Percentiles rank a stretch among this genome's conserved stretches.
phyloP scores from a whole-genome alignment of 2,888 invertebrate genomes.

The Sesamia inferens region DNA sequence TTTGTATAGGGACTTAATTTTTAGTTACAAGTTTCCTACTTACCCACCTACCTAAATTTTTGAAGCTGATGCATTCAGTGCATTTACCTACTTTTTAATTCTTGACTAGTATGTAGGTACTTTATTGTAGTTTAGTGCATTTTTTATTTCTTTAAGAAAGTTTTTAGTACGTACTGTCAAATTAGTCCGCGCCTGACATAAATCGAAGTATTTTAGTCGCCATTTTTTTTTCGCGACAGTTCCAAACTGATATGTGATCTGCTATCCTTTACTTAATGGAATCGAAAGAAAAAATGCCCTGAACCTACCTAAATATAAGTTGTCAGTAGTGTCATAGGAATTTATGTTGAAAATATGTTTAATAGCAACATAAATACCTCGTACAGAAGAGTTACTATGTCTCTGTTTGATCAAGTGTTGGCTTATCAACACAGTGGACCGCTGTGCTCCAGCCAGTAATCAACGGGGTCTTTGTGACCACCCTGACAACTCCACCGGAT shows the following conservation, averaged over 20 bases:
- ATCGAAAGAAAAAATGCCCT: too few relatives aligned
- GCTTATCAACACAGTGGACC: slow-evolving; percentile 79
- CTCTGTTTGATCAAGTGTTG: slow-evolving; percentile 87
- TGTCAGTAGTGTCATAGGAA: slow-evolving; percentile 5
- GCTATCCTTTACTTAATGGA: too few relatives aligned
- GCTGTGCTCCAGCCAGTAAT: slow-evolving; percentile 71
- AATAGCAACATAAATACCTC: slow-evolving; percentile 36
- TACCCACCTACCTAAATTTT: background rate
- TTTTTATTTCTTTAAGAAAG: too few relatives aligned
- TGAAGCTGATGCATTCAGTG: background rate
- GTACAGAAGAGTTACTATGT: slow-evolving; percentile 61
- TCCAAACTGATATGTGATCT: too few relatives aligned
- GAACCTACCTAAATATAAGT: background rate
- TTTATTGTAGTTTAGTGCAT: too few relatives aligned
- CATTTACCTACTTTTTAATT: background rate
- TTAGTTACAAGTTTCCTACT: background rate
- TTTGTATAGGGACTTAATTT: too few relatives aligned
- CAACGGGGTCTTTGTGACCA: slow-evolving; percentile 77
- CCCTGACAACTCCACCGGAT: slow-evolving; percentile 80
- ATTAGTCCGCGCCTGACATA: too few relatives aligned
- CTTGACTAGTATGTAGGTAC: background rate
- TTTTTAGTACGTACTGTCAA: too few relatives aligned
- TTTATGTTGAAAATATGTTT: slow-evolving; percentile 24
- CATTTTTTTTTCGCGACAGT: too few relatives aligned
- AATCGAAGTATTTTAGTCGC: too few relatives aligned